These are phyloP conservation scores for Augochlorella aurata DNA, from an alignment of 2,888 invertebrate species.

Conservation along the genomic window DNA sequence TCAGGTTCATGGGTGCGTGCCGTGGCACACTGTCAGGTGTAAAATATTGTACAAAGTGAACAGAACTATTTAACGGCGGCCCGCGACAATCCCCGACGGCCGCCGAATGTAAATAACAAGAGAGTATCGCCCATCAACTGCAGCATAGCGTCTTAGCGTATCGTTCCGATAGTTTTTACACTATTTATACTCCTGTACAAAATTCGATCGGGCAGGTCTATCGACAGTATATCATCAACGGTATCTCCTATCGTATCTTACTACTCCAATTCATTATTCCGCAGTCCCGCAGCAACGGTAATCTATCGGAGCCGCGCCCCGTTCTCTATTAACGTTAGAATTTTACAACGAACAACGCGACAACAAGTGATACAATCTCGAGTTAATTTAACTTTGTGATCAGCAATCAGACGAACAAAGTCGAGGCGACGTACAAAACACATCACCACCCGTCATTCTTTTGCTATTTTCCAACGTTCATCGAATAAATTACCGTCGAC, in stretches of 20 bases:
- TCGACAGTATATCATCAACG: not conserved
- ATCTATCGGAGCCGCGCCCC: conserved; percentile 29
- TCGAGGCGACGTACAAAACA: conserved; percentile 52
- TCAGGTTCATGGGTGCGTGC: conserved; percentile 2
- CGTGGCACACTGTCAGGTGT: conserved; percentile 29
- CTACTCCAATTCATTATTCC: conserved; percentile 28
- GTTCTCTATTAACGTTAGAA: conserved; percentile 12
- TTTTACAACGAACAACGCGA: conserved; percentile 32
- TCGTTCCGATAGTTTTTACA: conserved; percentile 33
- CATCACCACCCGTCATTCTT: conserved; percentile 13
- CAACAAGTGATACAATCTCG: conserved; percentile 32
- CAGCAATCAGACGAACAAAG: conserved; percentile 21
- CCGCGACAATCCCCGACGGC: not conserved
- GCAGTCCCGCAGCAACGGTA: conserved; percentile 34
- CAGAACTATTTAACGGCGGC: conserved; percentile 6
- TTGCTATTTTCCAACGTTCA: conserved; percentile 8
- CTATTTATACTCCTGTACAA: conserved; percentile 55
- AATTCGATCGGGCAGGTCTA: conserved; percentile 30
- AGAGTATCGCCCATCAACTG: conserved; percentile 46
- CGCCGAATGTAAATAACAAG: conserved; percentile 26
- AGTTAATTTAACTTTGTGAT: conserved; percentile 39
- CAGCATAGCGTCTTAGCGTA: conserved; percentile 5
- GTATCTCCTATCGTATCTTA: conserved; percentile 19
- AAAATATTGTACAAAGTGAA: conserved; percentile 43
- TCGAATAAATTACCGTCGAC: not conserved